These are phyloP conservation scores for Megaustenia siamemsis DNA, from an alignment of 2,888 invertebrate species.

Conservation along the genomic window DNA sequence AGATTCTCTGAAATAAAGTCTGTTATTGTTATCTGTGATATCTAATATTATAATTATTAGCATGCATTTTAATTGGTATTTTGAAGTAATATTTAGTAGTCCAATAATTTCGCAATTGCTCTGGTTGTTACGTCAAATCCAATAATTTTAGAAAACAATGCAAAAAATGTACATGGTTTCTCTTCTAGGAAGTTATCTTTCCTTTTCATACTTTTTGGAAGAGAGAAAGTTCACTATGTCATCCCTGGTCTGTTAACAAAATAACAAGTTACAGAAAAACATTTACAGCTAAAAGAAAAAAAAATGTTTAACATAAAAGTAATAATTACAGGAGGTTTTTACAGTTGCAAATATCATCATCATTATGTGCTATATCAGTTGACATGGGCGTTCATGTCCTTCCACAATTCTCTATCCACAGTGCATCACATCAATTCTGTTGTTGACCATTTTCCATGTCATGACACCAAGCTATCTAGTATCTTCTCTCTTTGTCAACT, in stretches of 20 bases:
- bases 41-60: neutral
- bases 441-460: too few relatives aligned
- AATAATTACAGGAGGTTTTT: neutral
- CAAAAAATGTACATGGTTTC: constrained; percentile 48
- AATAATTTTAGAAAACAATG: constrained; percentile 24
- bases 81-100: neutral
- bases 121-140: neutral
- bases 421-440: too few relatives aligned
- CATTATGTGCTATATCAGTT: too few relatives aligned
- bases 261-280: constrained; percentile 20
- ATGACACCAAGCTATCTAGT: too few relatives aligned
- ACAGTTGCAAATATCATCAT: neutral
- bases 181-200: constrained; percentile 44
- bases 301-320: too few relatives aligned
- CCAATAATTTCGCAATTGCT: neutral
- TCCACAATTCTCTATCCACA: too few relatives aligned
- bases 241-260: constrained; percentile 28
- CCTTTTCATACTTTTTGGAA: constrained; percentile 42
- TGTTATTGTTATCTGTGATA: too few relatives aligned
- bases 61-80: neutral
- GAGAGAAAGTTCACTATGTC: constrained; percentile 34
- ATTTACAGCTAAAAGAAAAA: neutral
- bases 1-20: too few relatives aligned
- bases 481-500: too few relatives aligned
- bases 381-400: too few relatives aligned